A percentile compares a stretch with the other conserved stretches of the same genome.
Evolutionary conservation across 2,113 vertebrate species (phyloP).

Genomic region (Equus quagga): DNA sequence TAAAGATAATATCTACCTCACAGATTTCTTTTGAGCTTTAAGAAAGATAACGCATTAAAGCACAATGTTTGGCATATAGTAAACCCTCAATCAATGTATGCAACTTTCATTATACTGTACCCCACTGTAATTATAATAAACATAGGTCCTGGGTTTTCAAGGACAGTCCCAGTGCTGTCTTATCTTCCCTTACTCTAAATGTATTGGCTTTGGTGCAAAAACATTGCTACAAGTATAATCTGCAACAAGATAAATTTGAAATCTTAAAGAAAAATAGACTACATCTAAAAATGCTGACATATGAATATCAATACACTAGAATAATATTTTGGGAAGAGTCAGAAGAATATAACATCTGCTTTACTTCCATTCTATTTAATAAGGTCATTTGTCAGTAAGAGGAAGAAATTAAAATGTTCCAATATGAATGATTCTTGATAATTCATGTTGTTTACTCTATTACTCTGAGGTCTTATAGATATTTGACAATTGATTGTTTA

Average conservation of each 20-base stretch:
- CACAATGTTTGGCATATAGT: background rate
- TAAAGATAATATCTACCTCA: background rate
- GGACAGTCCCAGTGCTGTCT: background rate
- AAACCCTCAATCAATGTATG: background rate
- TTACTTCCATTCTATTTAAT: constrained; percentile 43
- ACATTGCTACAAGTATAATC: background rate
- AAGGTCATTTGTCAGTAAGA: background rate
- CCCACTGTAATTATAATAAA: background rate
- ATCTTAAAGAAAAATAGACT: background rate
- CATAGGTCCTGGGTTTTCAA: background rate
- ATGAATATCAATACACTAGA: background rate
- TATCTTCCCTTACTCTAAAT: background rate
- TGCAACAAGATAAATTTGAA: background rate
- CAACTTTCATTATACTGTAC: background rate
- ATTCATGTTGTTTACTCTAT: background rate
- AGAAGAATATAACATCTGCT: background rate
- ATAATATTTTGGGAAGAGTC: background rate
- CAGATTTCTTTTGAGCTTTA: background rate
- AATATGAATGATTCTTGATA: constrained; percentile 14
- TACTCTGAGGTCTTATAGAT: constrained; percentile 1
- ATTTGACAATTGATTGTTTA: background rate
- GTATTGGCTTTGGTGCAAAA: background rate
- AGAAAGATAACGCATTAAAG: background rate
- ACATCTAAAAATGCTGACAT: background rate
- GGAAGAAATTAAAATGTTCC: constrained; percentile 11